Conservation (phyloP, 2,113 vertebrate species). For the Oreochromis aureus region DNA sequence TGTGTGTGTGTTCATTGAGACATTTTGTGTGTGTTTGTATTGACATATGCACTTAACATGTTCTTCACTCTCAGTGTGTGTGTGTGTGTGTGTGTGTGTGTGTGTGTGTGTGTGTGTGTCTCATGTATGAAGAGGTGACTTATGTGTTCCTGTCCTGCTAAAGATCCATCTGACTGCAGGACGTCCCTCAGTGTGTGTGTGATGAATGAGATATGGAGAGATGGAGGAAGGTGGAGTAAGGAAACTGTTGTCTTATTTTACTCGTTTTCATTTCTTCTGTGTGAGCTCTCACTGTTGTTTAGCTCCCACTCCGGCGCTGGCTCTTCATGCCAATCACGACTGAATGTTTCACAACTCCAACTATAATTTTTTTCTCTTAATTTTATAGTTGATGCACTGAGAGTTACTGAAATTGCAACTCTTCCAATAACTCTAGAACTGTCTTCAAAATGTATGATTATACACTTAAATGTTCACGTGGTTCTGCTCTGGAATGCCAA, state of each 20-base stretch:
- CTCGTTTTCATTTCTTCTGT: rapidly evolving
- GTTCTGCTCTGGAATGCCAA: background rate
- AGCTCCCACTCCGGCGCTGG: rapidly evolving
- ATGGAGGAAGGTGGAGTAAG: no score
- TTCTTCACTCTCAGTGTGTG: background rate
- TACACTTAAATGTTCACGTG: rapidly evolving
- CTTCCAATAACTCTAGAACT: background rate
- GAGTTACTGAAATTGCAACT: background rate
- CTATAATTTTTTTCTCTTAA: rapidly evolving
- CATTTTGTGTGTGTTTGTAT: background rate
- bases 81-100: background rate
- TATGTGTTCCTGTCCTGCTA: constrained; percentile 44
- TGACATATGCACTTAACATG: background rate
- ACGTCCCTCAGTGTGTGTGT: background rate
- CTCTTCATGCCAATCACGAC: background rate
- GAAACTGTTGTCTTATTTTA: no score
- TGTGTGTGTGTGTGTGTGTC: background rate
- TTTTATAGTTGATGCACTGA: background rate
- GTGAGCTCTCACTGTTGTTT: background rate
- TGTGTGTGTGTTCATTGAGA: background rate
- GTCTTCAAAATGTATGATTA: background rate
- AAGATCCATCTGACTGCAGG: constrained; percentile 44
- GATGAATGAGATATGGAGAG: no score
- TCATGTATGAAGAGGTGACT: constrained; percentile 21
- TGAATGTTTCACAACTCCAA: background rate